Conservation (phyloP, 2,113 vertebrate genomes). For the Gracilinanus agilis region DNA sequence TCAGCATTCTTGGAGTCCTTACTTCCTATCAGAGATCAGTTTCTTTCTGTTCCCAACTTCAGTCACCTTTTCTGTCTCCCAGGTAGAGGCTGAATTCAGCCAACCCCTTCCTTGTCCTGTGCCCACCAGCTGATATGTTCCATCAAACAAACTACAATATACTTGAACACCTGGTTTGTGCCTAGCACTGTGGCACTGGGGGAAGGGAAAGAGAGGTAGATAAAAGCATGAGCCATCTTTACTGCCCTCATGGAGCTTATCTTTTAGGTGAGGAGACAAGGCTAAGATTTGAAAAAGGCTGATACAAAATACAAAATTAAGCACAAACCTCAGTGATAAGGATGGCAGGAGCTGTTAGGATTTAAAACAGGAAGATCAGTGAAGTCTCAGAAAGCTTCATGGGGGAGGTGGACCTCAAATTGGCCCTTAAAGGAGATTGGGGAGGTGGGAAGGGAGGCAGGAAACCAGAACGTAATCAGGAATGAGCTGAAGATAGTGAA, state of each 20-base stretch:
- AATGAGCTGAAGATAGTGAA: background rate
- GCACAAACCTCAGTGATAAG: background rate
- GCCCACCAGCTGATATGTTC: background rate
- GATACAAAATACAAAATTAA: background rate
- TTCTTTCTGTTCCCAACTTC: background rate
- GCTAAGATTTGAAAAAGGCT: background rate
- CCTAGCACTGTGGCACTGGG: background rate
- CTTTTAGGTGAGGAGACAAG: background rate
- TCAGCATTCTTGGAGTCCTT: background rate
- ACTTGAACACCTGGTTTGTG: slow-evolving; percentile 2
- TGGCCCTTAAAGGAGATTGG: background rate
- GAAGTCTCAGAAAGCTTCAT: background rate
- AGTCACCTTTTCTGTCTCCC: background rate
- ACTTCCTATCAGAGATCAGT: background rate
- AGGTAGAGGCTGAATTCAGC: background rate
- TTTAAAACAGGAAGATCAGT: background rate
- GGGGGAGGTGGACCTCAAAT: background rate
- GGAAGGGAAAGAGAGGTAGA: background rate
- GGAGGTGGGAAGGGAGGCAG: background rate
- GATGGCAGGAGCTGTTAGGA: background rate
- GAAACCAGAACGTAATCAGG: background rate
- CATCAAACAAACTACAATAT: background rate
- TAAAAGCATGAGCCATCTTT: background rate
- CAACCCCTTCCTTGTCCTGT: background rate
- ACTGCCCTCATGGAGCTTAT: background rate